A percentile compares a stretch with the other conserved stretches of the same genome.
These are phyloP conservation scores for Neocloeon triangulifer DNA, from an alignment of 1,140 invertebrate species.

Conservation along the genomic window DNA sequence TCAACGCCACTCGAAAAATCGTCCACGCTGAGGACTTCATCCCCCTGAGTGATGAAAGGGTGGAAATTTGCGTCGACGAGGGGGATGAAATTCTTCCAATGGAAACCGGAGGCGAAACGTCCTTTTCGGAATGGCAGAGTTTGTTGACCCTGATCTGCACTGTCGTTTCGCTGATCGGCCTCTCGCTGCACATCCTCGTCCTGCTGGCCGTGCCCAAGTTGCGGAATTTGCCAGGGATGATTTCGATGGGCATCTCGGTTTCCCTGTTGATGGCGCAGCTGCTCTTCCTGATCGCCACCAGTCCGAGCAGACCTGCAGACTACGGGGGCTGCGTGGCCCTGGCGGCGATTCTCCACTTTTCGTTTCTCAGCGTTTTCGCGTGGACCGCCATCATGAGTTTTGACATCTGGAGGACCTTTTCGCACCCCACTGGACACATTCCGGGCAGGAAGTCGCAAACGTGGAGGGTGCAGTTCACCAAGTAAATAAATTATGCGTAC, in stretches of 20 bases:
- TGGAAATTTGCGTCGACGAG: no score
- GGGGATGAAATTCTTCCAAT: background rate
- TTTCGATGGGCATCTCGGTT: slow-evolving; percentile 23
- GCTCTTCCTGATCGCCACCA: slow-evolving; percentile 19
- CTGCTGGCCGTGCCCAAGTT: slow-evolving; percentile 21
- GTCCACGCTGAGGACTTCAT: no score
- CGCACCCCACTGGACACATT: slow-evolving; percentile 14
- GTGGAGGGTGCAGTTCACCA: background rate
- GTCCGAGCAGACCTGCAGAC: slow-evolving; percentile 5
- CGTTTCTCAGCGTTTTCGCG: slow-evolving; percentile 26
- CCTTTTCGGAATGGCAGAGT: slow-evolving; percentile 10
- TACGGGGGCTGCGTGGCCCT: slow-evolving; percentile 18
- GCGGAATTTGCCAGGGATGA: slow-evolving; percentile 25
- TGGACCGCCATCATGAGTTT: slow-evolving; percentile 29
- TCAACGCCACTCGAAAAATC: slow-evolving; percentile 9
- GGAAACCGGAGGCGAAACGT: background rate
- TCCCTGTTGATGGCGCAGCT: slow-evolving; percentile 22
- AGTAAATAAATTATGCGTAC: no score
- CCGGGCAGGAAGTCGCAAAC: no score
- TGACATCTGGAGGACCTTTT: slow-evolving; percentile 15
- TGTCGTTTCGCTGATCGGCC: slow-evolving; percentile 17
- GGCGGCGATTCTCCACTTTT: slow-evolving; percentile 24
- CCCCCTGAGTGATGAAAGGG: no score
- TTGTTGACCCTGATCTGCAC: slow-evolving; percentile 16
- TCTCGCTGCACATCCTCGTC: slow-evolving; percentile 19